Evolutionary conservation across 2,797 vertebrate genomes (phyloP).

Genomic region (Decapterus maruadsi): DNA sequence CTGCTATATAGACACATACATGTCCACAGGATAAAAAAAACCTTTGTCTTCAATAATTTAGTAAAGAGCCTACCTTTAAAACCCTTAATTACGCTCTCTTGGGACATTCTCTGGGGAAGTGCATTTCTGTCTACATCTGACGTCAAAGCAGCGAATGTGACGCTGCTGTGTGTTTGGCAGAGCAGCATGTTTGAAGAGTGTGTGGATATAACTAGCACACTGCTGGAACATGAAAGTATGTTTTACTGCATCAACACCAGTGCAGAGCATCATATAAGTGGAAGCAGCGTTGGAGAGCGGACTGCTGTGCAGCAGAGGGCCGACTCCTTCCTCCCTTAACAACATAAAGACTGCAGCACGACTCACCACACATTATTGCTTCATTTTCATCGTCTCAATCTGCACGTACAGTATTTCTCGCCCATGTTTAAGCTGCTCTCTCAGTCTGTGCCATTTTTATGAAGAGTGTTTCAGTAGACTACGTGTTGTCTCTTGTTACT

Average conservation of each 20-base stretch:
- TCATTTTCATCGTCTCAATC: slow-evolving; percentile 1
- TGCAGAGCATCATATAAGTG: slow-evolving; percentile 6
- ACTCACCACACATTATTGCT: slow-evolving; percentile 8
- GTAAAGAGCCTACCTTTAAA: neutral
- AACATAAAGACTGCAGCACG: slow-evolving; percentile 16
- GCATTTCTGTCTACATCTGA: slow-evolving; percentile 11
- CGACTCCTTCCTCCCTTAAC: neutral
- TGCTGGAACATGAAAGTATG: neutral
- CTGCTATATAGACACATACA: neutral
- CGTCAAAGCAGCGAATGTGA: slow-evolving; percentile 14
- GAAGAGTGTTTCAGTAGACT: slow-evolving; percentile 9
- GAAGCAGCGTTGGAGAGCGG: slow-evolving; percentile 23
- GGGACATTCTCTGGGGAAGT: neutral
- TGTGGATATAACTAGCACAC: slow-evolving; percentile 16
- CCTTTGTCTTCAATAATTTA: neutral
- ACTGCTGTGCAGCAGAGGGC: neutral
- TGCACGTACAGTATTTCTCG: slow-evolving; percentile 24
- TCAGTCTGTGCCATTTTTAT: slow-evolving; percentile 19
- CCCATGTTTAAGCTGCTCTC: slow-evolving; percentile 5
- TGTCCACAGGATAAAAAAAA: neutral
- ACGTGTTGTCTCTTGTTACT: slow-evolving; percentile 27
- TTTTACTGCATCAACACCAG: slow-evolving; percentile 9
- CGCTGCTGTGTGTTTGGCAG: slow-evolving; percentile 11
- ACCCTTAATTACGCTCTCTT: neutral
- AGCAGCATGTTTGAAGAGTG: slow-evolving; percentile 23